Conservation (phyloP, 2,888 invertebrate genomes). For the Kryphioiulus occultus region DNA sequence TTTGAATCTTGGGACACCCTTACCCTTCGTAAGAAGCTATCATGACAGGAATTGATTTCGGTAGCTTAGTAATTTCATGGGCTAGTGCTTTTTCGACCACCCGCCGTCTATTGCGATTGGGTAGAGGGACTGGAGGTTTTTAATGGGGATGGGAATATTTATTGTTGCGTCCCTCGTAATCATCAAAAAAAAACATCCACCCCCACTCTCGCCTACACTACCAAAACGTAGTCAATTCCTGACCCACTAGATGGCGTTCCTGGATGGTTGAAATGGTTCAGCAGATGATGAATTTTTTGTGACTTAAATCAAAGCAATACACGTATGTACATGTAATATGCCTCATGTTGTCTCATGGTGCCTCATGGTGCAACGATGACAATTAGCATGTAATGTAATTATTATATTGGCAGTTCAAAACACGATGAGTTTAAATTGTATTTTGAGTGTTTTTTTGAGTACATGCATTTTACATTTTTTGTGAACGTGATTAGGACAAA, state of each 20-base stretch:
- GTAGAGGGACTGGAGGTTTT: neutral
- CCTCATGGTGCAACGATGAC: no score
- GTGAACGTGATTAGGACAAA: no score
- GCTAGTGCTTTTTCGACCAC: neutral
- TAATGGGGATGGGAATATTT: neutral
- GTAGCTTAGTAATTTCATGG: slow-evolving; percentile 9
- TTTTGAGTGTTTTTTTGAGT: no score
- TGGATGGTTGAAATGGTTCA: neutral
- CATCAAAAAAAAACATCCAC: neutral
- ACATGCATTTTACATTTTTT: no score
- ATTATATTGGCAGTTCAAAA: no score
- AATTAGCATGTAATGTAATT: no score
- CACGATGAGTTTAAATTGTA: no score
- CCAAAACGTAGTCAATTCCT: neutral
- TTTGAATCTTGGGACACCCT: neutral
- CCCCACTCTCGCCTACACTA: neutral
- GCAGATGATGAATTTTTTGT: no score
- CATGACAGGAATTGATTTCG: neutral
- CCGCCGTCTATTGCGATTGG: neutral
- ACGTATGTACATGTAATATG: no score
- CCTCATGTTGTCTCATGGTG: no score
- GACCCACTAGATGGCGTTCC: neutral
- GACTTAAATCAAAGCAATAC: no score
- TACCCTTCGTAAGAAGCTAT: neutral
- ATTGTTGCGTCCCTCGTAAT: neutral